Conservation (phyloP, 2,113 vertebrate genomes). For the Ceyx margarethae region DNA sequence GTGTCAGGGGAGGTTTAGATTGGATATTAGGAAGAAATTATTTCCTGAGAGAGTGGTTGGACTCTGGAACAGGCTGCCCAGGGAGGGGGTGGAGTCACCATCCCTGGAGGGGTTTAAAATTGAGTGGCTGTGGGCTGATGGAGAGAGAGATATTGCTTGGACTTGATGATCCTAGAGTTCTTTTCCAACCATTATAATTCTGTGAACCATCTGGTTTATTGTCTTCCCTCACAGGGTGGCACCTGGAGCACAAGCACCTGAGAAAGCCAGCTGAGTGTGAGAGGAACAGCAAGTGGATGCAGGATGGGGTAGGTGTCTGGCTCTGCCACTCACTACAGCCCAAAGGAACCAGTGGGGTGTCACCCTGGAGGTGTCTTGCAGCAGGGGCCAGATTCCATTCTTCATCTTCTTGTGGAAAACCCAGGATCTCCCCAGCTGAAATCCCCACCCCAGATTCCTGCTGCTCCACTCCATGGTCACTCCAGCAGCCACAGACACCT, state of each 20-base stretch:
- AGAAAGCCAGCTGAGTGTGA: background rate
- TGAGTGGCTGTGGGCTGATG: no score
- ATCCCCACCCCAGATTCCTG: background rate
- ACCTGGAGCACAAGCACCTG: background rate
- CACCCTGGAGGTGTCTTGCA: fast-evolving
- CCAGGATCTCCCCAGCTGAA: background rate
- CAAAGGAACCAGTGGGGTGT: fast-evolving
- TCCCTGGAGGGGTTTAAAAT: no score
- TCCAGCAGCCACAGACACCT: no score
- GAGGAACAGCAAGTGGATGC: fast-evolving
- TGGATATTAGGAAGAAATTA: no score
- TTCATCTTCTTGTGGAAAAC: background rate
- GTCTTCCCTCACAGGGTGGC: background rate
- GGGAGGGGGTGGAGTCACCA: no score
- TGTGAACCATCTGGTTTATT: background rate
- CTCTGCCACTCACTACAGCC: background rate
- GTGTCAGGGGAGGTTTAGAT: no score
- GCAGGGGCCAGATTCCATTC: fast-evolving
- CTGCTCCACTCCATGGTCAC: background rate
- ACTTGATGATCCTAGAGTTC: no score
- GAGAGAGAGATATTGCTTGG: no score
- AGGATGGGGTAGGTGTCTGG: background rate
- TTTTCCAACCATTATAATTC: no score
- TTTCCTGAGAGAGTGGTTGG: no score
- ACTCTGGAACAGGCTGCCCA: no score